Conservation (phyloP, 2,113 vertebrate species). For the Gracilinanus agilis region DNA sequence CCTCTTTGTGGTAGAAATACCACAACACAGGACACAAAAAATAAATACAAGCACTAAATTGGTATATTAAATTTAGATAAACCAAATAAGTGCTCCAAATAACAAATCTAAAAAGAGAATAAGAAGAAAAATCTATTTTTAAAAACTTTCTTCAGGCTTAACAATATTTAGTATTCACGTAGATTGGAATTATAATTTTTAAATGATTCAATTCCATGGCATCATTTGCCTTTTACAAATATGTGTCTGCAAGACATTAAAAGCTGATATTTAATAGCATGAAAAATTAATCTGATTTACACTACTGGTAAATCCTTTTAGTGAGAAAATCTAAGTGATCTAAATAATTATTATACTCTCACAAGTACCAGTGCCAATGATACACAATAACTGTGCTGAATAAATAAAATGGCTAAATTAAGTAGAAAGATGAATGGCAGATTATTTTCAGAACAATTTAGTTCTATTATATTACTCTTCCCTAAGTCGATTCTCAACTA, state of each 20-base stretch:
- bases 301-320: constrained; percentile 74
- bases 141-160: constrained; percentile 51
- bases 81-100: constrained; percentile 41
- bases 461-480: neutral
- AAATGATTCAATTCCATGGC: constrained; percentile 71
- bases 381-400: neutral
- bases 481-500: constrained; percentile 30
- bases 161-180: constrained; percentile 41
- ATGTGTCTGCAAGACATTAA: constrained; percentile 61
- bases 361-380: constrained; percentile 69
- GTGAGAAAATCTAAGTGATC: constrained; percentile 69
- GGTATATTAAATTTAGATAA: neutral
- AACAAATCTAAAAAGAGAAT: constrained; percentile 39
- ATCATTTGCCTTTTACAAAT: constrained; percentile 73
- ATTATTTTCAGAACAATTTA: neutral
- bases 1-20: neutral
- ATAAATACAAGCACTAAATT: neutral
- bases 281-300: constrained; percentile 69
- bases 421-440: neutral
- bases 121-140: constrained; percentile 51
- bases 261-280: constrained; percentile 74
- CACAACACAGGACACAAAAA: accelerated
- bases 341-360: constrained; percentile 71
- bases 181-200: neutral
- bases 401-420: neutral